Evolutionary conservation across 2,888 invertebrate genomes (phyloP).

Genomic region (Pimpla rufipes): DNA sequence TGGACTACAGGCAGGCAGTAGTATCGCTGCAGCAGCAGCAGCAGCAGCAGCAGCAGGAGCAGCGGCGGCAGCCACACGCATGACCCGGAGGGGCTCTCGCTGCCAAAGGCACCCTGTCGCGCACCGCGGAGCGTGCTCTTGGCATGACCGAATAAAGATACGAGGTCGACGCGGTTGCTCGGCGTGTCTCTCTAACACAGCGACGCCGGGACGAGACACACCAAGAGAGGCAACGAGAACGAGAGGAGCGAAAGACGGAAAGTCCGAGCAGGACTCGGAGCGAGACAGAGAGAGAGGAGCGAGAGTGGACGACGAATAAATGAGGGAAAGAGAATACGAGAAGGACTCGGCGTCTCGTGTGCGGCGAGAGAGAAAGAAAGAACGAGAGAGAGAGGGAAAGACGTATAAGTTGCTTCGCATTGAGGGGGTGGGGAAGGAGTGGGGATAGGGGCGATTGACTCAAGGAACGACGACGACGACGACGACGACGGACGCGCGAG

Average conservation of each 20-base stretch:
- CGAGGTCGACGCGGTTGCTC: constrained; percentile 73
- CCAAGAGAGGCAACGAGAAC: not conserved
- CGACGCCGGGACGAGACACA: not conserved
- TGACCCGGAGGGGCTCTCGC: constrained; percentile 55
- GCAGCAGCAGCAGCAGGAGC: not conserved
- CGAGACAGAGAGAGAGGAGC: constrained; percentile 30
- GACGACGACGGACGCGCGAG: no score
- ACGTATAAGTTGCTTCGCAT: constrained; percentile 54
- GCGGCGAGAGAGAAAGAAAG: constrained; percentile 39
- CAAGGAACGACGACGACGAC: constrained; percentile 55
- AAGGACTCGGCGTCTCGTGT: constrained; percentile 16
- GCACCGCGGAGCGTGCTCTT: constrained; percentile 70
- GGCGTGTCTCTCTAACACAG: constrained; percentile 57
- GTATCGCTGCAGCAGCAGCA: no score
- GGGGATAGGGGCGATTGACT: constrained; percentile 69
- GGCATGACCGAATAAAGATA: constrained; percentile 78
- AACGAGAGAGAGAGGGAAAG: constrained; percentile 59
- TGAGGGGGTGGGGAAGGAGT: constrained; percentile 62
- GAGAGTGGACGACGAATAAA: constrained; percentile 41
- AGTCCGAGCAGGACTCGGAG: not conserved
- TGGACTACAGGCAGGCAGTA: not conserved
- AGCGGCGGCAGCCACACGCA: constrained; percentile 23
- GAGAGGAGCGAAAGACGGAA: constrained; percentile 6
- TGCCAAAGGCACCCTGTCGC: constrained; percentile 73
- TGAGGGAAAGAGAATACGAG: constrained; percentile 23